Base-by-base conservation (phyloP, 1,140 invertebrate species). In the Sycobia sp. region DNA sequence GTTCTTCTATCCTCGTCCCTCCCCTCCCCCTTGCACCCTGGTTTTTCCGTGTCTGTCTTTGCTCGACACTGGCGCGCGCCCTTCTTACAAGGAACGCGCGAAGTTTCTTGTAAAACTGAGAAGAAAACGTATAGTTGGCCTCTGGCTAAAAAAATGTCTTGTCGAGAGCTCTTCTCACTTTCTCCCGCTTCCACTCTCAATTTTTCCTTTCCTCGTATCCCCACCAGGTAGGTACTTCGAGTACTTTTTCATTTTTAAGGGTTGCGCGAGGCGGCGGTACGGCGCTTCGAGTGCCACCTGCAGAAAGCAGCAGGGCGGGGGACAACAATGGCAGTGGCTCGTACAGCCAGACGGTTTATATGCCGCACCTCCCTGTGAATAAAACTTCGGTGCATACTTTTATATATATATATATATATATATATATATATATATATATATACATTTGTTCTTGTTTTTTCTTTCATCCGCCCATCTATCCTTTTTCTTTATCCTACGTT, bases 331-430 rank as follows among this genome's bases (percentile, higher is more conserved):
- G 39, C 32, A 46, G 34, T 29, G 44, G 20, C 23, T 54, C n/a
- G n/a, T n/a, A n/a, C n/a, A n/a, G n/a, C n/a, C n/a, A n/a, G n/a
- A n/a, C n/a, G n/a, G n/a, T n/a, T n/a, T n/a, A n/a, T n/a, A n/a
- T n/a, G n/a, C n/a, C n/a, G n/a, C n/a, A 36, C 50, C 32, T 62
- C n/a, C 20, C 20, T 11, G 20, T 29, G 49, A 54, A 62, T 47
- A 54, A 46, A 62, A 62, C n/a, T 54, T 54, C 36, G 23, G 14
- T 54, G 29, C 41, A 54, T 62, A n/a, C n/a, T n/a, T n/a, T n/a
- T n/a, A n/a, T n/a, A n/a, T n/a, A n/a, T n/a, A n/a, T n/a, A n/a
- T n/a, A n/a, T n/a, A n/a, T n/a, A n/a, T n/a, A n/a, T n/a, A n/a
- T n/a, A n/a, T n/a, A n/a, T n/a, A n/a, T n/a, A n/a, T n/a, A n/a